Evolutionary conservation across 1,140 invertebrate genomes (phyloP).

Genomic region (Drosophila repleta): DNA sequence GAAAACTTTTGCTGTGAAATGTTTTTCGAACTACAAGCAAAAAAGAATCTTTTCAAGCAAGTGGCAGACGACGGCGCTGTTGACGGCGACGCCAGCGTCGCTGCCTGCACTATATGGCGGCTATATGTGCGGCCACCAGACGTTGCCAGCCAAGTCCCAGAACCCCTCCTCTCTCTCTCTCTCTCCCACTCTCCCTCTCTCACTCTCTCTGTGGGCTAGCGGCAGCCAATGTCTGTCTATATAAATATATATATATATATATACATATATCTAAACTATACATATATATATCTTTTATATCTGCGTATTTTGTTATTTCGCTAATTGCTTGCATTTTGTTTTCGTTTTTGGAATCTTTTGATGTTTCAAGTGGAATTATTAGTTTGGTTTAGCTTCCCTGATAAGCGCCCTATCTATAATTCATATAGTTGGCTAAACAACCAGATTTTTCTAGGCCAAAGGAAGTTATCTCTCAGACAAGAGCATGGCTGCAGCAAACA

Average conservation of each 20-base stretch:
- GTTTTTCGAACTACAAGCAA: constrained; percentile 50
- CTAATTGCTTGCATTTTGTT: constrained; percentile 69
- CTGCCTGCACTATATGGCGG: constrained; percentile 56
- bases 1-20: constrained; percentile 72
- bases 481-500: background rate
- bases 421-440: background rate
- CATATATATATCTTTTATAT: background rate
- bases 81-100: constrained; percentile 16
- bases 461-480: background rate
- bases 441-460: background rate
- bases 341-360: constrained; percentile 44
- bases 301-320: constrained; percentile 32
- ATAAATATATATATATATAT: background rate
- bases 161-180: background rate
- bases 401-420: constrained; percentile 11
- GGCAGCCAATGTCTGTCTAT: constrained; percentile 74
- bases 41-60: constrained; percentile 76
- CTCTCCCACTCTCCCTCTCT: background rate
- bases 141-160: constrained; percentile 11
- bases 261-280: background rate
- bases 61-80: constrained; percentile 26
- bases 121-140: constrained; percentile 53
- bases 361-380: constrained; percentile 36
- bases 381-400: constrained; percentile 1
- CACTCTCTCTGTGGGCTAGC: constrained; percentile 1